These are phyloP conservation scores for Auanema freiburgensis DNA, from an alignment of 2,888 invertebrate species.

Conservation along the genomic window DNA sequence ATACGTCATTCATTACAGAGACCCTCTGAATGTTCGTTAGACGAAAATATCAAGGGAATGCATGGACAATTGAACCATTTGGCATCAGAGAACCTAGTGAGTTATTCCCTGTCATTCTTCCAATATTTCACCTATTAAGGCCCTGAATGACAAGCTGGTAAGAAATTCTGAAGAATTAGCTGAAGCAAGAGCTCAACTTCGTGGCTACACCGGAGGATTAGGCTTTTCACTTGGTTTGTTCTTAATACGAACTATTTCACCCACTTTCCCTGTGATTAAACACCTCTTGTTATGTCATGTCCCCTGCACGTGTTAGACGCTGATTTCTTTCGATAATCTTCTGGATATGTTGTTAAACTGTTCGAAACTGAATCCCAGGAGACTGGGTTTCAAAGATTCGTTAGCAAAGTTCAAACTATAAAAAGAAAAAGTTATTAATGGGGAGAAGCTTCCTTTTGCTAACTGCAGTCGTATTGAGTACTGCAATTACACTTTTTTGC, in stretches of 20 bases:
- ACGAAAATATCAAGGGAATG: slow-evolving; percentile 37
- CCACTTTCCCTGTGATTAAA: background rate
- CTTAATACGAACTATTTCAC: background rate
- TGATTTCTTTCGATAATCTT: background rate
- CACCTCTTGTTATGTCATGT: background rate
- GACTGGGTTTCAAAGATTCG: no score
- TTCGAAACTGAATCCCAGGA: no score
- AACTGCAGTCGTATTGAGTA: background rate
- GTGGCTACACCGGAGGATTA: slow-evolving; percentile 41
- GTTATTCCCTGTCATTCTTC: slow-evolving; percentile 2
- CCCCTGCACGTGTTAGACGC: background rate
- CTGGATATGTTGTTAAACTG: no score
- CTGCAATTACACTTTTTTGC: background rate
- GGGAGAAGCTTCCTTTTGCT: no score
- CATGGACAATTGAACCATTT: slow-evolving; percentile 39
- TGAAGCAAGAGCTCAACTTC: slow-evolving; percentile 52
- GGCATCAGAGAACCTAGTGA: slow-evolving; percentile 48
- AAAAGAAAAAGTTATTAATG: no score
- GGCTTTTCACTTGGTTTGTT: slow-evolving; percentile 6
- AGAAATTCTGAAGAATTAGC: slow-evolving; percentile 53
- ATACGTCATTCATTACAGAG: slow-evolving; percentile 29
- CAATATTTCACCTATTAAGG: slow-evolving; percentile 25
- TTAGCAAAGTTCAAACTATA: no score
- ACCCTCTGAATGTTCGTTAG: slow-evolving; percentile 41
- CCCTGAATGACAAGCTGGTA: slow-evolving; percentile 51